Percentiles rank a stretch among this genome's conserved stretches.
Evolutionary conservation across 1,140 invertebrate genomes (phyloP).

Genomic region (Apis dorsata): DNA sequence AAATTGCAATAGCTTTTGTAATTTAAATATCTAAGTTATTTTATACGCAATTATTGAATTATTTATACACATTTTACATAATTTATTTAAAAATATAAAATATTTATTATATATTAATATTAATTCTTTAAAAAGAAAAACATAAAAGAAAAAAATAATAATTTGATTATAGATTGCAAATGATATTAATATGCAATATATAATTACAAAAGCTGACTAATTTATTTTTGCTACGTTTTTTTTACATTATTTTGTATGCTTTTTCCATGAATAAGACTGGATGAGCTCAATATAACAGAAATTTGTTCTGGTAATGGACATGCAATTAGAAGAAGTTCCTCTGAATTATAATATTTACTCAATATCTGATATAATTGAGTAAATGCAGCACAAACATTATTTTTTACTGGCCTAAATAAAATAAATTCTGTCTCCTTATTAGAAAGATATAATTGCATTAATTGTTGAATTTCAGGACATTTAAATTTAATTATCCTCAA

Average conservation of each 20-base stretch:
- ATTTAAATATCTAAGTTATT: neutral
- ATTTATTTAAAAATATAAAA: constrained; percentile 22
- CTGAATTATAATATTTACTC: constrained; percentile 86
- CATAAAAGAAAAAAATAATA: constrained; percentile 6
- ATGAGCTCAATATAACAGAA: constrained; percentile 91
- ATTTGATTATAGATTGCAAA: constrained; percentile 9
- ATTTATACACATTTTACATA: constrained; percentile 36
- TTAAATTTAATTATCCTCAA: constrained; percentile 89
- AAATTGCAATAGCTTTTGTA: constrained; percentile 8
- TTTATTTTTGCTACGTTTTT: constrained; percentile 28
- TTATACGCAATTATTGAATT: neutral
- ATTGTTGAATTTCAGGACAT: constrained; percentile 89
- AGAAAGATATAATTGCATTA: constrained; percentile 96
- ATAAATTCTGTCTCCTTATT: constrained; percentile 98
- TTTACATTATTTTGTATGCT: constrained; percentile 55
- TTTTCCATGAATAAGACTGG: constrained; percentile 80
- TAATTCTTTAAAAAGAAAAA: constrained; percentile 7
- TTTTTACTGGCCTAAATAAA: constrained; percentile 95
- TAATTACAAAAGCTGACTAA: constrained; percentile 7
- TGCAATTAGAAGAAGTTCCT: constrained; percentile 90
- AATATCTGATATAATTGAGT: constrained; percentile 90
- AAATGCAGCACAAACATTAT: constrained; percentile 93
- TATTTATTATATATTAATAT: constrained; percentile 33
- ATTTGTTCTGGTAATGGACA: constrained; percentile 96
- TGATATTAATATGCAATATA: constrained; percentile 16